Percentiles rank a stretch among this genome's conserved stretches.
Conservation (phyloP, 2,888 invertebrate genomes). For the Portevinia maculata region DNA sequence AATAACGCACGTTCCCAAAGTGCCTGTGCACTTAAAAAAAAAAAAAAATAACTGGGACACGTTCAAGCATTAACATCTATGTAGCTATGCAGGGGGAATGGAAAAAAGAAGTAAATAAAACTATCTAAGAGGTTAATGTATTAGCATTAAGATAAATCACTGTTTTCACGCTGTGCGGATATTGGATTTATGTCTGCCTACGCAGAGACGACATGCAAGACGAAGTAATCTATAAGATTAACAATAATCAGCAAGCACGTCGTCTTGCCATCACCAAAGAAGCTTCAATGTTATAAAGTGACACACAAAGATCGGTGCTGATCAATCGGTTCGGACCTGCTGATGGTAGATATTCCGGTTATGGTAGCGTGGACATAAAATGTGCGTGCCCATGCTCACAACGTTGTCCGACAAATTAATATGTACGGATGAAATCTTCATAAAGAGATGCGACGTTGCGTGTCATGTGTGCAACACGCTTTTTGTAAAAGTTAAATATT, state of each 20-base stretch:
- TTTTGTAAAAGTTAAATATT: conserved; percentile 52
- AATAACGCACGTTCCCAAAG: conserved; percentile 55
- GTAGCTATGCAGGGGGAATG: conserved; percentile 5
- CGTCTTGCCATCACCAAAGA: conserved; percentile 7
- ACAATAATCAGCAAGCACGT: conserved; percentile 47
- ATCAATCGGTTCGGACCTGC: conserved; percentile 44
- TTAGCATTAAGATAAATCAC: conserved; percentile 53
- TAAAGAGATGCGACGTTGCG: conserved; percentile 56
- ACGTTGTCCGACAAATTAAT: conserved; percentile 68
- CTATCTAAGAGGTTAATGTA: conserved; percentile 55
- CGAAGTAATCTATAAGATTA: conserved; percentile 58
- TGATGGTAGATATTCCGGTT: conserved; percentile 44
- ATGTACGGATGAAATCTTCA: conserved; percentile 40
- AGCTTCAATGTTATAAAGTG: conserved; percentile 42
- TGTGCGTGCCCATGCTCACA: conserved; percentile 63
- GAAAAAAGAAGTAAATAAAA: conserved; percentile 40
- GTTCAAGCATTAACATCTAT: conserved; percentile 50
- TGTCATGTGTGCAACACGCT: conserved; percentile 27
- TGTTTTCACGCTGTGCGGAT: conserved; percentile 23
- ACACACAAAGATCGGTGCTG: conserved; percentile 59
- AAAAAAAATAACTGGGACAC: conserved; percentile 57
- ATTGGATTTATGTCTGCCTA: conserved; percentile 23
- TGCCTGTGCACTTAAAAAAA: neutral
- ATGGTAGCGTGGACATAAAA: conserved; percentile 57
- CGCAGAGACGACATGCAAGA: conserved; percentile 3